Conservation (phyloP, 1,140 invertebrate species). For the Drosophila bifasciata region DNA sequence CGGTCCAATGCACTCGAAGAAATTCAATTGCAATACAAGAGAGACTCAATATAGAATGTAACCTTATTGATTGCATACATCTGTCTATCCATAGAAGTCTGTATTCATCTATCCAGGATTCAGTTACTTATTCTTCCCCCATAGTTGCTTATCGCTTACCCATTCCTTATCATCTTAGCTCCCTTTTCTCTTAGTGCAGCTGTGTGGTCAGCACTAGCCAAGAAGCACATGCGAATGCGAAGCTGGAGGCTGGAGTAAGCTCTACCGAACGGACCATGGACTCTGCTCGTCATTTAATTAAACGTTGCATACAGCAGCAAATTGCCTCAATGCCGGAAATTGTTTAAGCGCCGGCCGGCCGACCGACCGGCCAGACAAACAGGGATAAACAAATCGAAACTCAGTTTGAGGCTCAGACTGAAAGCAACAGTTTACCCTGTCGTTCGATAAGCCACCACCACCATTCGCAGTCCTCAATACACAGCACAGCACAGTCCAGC, state of each 20-base stretch:
- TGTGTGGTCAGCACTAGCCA: neutral
- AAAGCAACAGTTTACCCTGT: slow-evolving; percentile 21
- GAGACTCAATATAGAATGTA: neutral
- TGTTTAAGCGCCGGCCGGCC: slow-evolving; percentile 53
- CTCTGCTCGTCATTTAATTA: slow-evolving; percentile 63
- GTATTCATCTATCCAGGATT: too few species aligned
- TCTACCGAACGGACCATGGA: neutral
- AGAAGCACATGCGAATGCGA: slow-evolving; percentile 1
- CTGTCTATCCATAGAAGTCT: too few species aligned
- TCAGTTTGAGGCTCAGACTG: slow-evolving; percentile 5
- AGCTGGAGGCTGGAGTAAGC: neutral
- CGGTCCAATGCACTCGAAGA: neutral
- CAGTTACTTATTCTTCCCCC: too few species aligned
- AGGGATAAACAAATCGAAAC: slow-evolving; percentile 21
- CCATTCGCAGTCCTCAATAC: too few species aligned
- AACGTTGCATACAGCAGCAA: slow-evolving; percentile 57
- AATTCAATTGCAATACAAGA: neutral
- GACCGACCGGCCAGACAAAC: slow-evolving; percentile 17
- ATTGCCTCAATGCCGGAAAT: slow-evolving; percentile 70
- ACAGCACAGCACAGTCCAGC: neutral
- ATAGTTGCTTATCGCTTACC: too few species aligned
- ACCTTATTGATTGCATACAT: neutral
- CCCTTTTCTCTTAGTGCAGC: slow-evolving; percentile 2
- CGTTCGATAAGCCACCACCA: neutral
- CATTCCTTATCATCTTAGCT: neutral